Conservation (phyloP, 2,888 invertebrate species). For the Junonia oenone region DNA sequence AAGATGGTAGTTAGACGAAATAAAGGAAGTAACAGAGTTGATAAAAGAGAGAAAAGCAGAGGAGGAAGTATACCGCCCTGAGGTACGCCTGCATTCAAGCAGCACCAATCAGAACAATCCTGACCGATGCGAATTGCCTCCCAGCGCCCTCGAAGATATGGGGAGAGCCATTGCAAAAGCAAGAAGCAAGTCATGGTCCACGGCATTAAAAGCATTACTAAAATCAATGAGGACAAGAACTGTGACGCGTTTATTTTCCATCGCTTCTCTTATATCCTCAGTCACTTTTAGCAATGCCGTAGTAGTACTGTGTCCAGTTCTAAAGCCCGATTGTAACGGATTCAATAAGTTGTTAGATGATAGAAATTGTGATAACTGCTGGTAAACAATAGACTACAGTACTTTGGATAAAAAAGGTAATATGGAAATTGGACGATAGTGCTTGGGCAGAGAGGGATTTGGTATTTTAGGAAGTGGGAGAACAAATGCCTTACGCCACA, state of each 20-base stretch:
- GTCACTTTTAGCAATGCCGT: not conserved
- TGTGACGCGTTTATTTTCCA: constrained; percentile 3
- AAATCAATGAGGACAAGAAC: not conserved
- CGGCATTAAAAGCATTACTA: not conserved
- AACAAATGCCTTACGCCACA: not conserved
- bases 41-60: not conserved
- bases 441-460: not conserved
- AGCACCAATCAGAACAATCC: not conserved
- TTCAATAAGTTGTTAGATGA: not conserved
- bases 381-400: not conserved
- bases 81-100: not conserved
- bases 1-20: no score
- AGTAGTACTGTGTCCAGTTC: not conserved
- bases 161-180: not conserved
- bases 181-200: not conserved
- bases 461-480: not conserved
- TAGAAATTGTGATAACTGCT: not conserved
- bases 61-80: not conserved
- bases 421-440: not conserved
- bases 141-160: not conserved
- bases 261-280: not conserved
- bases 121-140: not conserved
- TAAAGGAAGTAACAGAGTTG: no score
- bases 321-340: not conserved
- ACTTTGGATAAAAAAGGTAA: not conserved